phyloP scores from a whole-genome alignment of 2,797 vertebrate genomes.

The Coreius guichenoti region DNA sequence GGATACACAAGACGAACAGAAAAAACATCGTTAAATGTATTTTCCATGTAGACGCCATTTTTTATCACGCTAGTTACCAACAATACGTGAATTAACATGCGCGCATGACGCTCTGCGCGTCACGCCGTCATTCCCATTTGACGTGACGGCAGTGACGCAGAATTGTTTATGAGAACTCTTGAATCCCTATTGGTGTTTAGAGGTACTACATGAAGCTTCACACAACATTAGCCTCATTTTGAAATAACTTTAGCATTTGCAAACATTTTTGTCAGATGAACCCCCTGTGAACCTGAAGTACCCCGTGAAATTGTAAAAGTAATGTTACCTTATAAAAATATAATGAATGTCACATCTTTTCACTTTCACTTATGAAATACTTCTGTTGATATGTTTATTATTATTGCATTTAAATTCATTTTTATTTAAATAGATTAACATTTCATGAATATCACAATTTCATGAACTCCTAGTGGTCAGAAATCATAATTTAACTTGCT shows the following conservation, averaged over 20 bases:
- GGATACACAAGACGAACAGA: constrained; percentile 4
- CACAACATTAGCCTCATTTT: neutral
- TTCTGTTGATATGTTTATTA: neutral
- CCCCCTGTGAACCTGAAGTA: neutral
- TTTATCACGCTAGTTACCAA: neutral
- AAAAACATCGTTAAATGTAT: constrained; percentile 6
- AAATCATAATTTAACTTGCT: neutral
- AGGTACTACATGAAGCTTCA: neutral
- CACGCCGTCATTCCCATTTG: neutral
- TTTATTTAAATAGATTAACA: neutral
- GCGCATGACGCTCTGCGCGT: neutral
- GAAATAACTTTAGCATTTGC: neutral
- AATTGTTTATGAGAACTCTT: neutral
- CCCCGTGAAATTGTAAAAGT: neutral
- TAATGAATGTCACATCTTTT: neutral
- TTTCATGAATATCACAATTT: neutral
- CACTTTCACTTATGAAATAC: neutral
- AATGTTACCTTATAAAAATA: neutral
- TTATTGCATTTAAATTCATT: neutral
- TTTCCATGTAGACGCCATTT: constrained; percentile 39
- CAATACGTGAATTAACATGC: constrained; percentile 15
- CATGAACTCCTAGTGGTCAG: neutral
- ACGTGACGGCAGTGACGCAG: neutral
- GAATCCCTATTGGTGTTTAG: neutral
- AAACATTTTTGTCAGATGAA: neutral